A percentile compares a stretch with the other conserved stretches of the same genome.
phyloP scores from a whole-genome alignment of 2,888 invertebrate genomes.

The Celastrina argiolus region DNA sequence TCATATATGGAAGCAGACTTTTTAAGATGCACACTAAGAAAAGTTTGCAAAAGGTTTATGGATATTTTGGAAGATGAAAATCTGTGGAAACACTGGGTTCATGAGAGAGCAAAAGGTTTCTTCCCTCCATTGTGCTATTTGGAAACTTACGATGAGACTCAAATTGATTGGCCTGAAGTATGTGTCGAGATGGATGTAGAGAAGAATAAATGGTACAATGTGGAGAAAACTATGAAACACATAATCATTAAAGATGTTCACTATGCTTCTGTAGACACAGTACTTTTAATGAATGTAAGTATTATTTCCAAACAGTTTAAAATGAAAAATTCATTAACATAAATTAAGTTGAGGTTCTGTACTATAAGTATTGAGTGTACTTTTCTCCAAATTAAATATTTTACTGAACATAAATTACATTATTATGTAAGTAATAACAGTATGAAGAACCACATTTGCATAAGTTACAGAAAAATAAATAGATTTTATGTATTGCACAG shows the following conservation, averaged over 20 bases:
- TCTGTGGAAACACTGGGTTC: slow-evolving; percentile 76
- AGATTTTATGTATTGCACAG: no score
- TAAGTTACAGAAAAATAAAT: no score
- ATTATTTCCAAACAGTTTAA: slow-evolving; percentile 2
- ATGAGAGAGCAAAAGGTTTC: slow-evolving; percentile 56
- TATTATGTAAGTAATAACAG: no score
- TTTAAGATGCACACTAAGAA: slow-evolving; percentile 69
- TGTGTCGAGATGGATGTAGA: slow-evolving; percentile 80
- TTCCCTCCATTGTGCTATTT: slow-evolving; percentile 62
- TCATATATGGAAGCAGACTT: slow-evolving; percentile 77
- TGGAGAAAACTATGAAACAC: slow-evolving; percentile 62
- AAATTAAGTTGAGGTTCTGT: no score
- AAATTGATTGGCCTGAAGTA: slow-evolving; percentile 74
- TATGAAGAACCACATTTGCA: no score
- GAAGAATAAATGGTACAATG: slow-evolving; percentile 73
- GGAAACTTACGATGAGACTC: slow-evolving; percentile 54
- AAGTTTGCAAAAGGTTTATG: slow-evolving; percentile 76
- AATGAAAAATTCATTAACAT: background rate
- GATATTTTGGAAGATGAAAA: slow-evolving; percentile 75
- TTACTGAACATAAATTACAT: no score
- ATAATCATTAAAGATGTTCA: slow-evolving; percentile 73
- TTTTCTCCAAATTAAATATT: no score
- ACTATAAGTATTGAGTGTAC: no score
- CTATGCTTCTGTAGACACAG: slow-evolving; percentile 78
- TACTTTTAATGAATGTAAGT: slow-evolving; percentile 77